Percentiles rank a stretch among this genome's conserved stretches.
Evolutionary conservation across 2,888 invertebrate species (phyloP).

Genomic region (Idaea dimidiata): DNA sequence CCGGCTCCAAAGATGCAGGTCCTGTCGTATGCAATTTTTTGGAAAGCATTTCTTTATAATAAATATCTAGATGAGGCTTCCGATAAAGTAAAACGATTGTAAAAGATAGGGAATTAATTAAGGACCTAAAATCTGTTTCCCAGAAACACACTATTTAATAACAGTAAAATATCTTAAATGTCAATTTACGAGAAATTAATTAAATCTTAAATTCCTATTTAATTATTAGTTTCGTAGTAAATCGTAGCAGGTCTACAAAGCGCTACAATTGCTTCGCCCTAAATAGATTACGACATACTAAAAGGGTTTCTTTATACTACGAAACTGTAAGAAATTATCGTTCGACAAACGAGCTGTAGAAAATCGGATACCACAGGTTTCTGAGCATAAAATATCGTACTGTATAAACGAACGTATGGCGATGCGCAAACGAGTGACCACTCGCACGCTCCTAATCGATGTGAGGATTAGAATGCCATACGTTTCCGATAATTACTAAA

Average conservation of each 20-base stretch:
- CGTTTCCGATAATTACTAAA: constrained; percentile 64
- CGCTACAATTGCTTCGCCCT: not conserved
- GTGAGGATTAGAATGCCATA: constrained; percentile 61
- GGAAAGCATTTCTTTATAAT: no score
- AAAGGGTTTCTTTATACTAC: not conserved
- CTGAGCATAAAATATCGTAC: constrained; percentile 4
- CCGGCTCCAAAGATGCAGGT: no score
- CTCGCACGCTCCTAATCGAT: constrained; percentile 78
- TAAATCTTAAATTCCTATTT: not conserved
- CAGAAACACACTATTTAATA: no score
- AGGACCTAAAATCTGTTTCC: no score
- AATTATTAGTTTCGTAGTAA: not conserved
- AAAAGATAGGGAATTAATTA: no score
- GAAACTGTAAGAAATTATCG: no score
- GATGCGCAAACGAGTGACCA: constrained; percentile 34
- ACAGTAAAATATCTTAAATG: no score
- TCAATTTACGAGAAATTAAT: no score
- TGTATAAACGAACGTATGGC: constrained; percentile 15
- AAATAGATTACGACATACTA: not conserved
- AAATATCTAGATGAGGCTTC: no score
- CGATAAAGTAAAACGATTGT: no score
- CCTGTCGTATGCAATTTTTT: no score
- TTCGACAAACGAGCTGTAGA: no score
- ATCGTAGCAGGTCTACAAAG: not conserved
- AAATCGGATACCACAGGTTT: not conserved